phyloP scores from a whole-genome alignment of 2,113 vertebrate species.

The Xiphorhynchus elegans region DNA sequence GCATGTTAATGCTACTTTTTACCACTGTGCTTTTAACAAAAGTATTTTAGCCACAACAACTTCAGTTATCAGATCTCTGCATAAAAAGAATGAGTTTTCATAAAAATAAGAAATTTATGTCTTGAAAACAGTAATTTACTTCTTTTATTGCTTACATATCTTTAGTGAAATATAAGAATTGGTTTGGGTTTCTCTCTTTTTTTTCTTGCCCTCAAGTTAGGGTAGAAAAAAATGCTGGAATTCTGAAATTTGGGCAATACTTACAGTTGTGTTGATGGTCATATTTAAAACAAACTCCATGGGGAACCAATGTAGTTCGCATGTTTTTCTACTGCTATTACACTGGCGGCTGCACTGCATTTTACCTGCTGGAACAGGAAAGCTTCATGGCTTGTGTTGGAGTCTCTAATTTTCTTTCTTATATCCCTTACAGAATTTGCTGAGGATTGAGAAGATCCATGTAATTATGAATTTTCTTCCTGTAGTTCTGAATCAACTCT shows the following conservation, averaged over 20 bases:
- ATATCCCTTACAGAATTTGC: constrained; percentile 81
- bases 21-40: neutral
- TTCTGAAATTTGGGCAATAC: neutral
- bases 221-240: neutral
- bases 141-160: neutral
- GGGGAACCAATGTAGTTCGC: neutral
- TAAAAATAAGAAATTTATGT: neutral
- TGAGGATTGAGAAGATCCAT: constrained; percentile 93
- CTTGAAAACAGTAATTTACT: neutral
- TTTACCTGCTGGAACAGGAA: neutral
- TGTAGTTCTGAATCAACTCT: constrained; percentile 95
- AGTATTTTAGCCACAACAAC: neutral
- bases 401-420: neutral
- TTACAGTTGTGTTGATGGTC: neutral
- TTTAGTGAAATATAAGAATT: neutral
- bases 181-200: neutral
- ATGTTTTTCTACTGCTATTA: neutral
- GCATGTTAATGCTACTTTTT: neutral
- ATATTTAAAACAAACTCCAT: neutral
- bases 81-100: neutral
- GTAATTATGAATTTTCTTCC: constrained; percentile 94
- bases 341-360: neutral
- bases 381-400: neutral
- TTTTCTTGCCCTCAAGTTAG: neutral
- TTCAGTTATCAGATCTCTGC: neutral